These are phyloP conservation scores for Aradus depressus DNA, from an alignment of 2,888 invertebrate genomes.

Conservation along the genomic window DNA sequence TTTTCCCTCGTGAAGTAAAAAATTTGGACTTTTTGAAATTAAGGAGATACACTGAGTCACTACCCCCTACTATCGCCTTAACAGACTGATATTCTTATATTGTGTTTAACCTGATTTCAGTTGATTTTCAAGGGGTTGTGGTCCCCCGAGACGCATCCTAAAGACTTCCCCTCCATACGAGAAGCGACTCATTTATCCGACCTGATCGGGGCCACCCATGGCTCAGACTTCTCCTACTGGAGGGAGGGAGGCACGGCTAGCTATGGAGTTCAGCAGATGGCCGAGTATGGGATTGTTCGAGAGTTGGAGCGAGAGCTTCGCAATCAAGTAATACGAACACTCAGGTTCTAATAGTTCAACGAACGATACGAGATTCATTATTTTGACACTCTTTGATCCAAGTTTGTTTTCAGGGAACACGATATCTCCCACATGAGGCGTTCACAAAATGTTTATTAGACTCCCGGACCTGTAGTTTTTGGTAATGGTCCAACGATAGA, in stretches of 20 bases:
- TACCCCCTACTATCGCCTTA: neutral
- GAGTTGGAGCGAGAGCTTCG: constrained; percentile 88
- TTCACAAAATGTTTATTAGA: too few species aligned
- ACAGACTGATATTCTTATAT: too few species aligned
- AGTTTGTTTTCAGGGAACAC: neutral
- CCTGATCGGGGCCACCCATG: constrained; percentile 89
- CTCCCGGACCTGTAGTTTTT: too few species aligned
- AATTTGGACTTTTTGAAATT: too few species aligned
- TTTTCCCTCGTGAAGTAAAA: too few species aligned
- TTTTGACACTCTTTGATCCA: neutral
- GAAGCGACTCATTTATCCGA: constrained; percentile 96
- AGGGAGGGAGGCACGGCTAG: constrained; percentile 78
- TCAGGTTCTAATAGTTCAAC: neutral
- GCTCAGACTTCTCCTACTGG: constrained; percentile 85
- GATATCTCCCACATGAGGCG: too few species aligned
- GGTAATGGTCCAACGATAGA: too few species aligned
- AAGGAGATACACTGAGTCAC: neutral
- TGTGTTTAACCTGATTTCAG: constrained; percentile 37
- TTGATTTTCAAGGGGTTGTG: constrained; percentile 85
- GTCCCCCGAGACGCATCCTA: constrained; percentile 92
- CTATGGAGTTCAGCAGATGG: constrained; percentile 81
- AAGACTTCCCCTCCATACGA: constrained; percentile 80
- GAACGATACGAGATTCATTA: neutral
- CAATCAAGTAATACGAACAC: constrained; percentile 49
- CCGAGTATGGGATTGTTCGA: constrained; percentile 89